Evolutionary conservation across 2,797 vertebrate species (phyloP).

Genomic region (Pangasius macronema): DNA sequence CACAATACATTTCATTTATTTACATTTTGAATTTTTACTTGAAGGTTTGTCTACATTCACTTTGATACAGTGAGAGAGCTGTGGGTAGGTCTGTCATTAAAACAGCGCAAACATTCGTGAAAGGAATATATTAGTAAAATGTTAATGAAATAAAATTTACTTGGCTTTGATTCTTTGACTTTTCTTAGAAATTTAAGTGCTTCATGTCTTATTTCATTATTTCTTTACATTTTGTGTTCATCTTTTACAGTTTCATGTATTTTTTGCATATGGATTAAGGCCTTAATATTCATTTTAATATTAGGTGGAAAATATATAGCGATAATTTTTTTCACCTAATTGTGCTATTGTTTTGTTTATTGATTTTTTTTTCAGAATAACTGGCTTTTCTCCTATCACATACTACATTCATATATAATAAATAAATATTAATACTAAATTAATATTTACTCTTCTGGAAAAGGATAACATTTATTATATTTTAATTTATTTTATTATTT

Average conservation of each 20-base stretch:
- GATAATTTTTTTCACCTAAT: too few relatives aligned
- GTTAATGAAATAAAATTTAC: neutral
- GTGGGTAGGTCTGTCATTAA: neutral
- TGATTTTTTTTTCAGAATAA: neutral
- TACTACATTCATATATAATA: neutral
- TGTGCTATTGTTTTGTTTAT: neutral
- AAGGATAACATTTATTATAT: neutral
- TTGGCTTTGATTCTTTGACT: too few relatives aligned
- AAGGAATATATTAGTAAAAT: neutral
- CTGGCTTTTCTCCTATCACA: neutral
- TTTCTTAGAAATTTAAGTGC: too few relatives aligned
- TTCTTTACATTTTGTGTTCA: too few relatives aligned
- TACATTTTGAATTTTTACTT: neutral
- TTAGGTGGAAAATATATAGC: too few relatives aligned
- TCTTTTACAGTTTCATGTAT: too few relatives aligned
- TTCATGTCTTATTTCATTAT: too few relatives aligned
- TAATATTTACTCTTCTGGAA: neutral
- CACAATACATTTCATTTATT: neutral
- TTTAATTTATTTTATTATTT: neutral
- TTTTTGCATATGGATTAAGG: too few relatives aligned
- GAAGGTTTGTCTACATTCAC: neutral
- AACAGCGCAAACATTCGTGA: too few relatives aligned
- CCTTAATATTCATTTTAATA: too few relatives aligned
- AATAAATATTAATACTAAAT: neutral
- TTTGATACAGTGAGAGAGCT: too few relatives aligned